Evolutionary conservation across 2,797 vertebrate species (phyloP).

Genomic region (Lutjanus argentimaculatus): DNA sequence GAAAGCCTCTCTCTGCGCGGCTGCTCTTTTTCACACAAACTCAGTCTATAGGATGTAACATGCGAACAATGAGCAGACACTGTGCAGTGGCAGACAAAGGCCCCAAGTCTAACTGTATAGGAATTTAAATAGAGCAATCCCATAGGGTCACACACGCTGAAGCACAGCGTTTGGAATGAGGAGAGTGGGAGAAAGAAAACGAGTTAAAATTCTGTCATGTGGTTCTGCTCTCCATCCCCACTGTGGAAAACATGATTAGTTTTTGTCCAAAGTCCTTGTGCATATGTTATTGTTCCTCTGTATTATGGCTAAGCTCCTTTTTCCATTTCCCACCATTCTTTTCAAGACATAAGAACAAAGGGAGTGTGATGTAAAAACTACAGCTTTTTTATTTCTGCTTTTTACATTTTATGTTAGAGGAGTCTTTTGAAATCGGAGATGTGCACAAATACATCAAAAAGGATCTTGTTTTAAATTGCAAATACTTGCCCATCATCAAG

Average conservation of each 20-base stretch:
- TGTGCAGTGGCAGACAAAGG: constrained; percentile 54
- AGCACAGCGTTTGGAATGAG: constrained; percentile 51
- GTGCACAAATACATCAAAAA: no score
- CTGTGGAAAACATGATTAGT: constrained; percentile 85
- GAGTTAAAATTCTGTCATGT: constrained; percentile 68
- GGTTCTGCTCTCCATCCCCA: constrained; percentile 73
- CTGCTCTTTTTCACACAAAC: constrained; percentile 42
- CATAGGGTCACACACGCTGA: constrained; percentile 60
- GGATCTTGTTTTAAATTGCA: no score
- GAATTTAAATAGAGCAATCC: constrained; percentile 72
- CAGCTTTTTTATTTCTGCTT: constrained; percentile 39
- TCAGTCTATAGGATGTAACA: constrained; percentile 36
- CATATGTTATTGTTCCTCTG: constrained; percentile 72
- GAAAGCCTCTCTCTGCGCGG: constrained; percentile 8
- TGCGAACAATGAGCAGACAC: constrained; percentile 57
- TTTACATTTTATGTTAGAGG: not conserved
- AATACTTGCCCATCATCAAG: no score
- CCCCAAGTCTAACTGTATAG: constrained; percentile 58
- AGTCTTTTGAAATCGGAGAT: constrained; percentile 10
- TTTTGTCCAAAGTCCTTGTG: constrained; percentile 79
- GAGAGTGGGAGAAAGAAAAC: constrained; percentile 42
- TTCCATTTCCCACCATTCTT: constrained; percentile 59
- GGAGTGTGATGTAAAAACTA: constrained; percentile 37
- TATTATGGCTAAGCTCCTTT: constrained; percentile 72
- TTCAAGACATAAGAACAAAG: constrained; percentile 67